phyloP scores from a whole-genome alignment of 2,888 invertebrate genomes.

The Pilophorus perplexus region DNA sequence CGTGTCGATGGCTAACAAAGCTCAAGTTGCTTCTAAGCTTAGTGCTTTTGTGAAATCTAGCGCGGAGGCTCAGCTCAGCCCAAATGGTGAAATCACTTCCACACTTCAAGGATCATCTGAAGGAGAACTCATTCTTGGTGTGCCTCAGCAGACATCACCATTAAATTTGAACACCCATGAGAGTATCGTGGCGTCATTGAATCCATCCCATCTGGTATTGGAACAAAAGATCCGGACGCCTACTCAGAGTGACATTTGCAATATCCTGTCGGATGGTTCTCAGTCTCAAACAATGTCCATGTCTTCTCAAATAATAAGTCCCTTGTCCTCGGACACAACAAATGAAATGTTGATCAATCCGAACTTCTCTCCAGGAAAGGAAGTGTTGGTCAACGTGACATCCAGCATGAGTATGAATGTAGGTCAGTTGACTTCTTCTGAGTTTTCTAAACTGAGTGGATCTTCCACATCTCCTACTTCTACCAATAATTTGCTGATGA shows the following conservation, averaged over 20 bases:
- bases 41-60: conserved; percentile 63
- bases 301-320: conserved; percentile 12
- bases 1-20: conserved; percentile 27
- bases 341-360: not conserved
- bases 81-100: not conserved
- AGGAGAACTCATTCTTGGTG: conserved; percentile 11
- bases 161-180: conserved; percentile 30
- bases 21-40: conserved; percentile 54
- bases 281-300: conserved; percentile 1
- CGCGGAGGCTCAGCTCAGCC: conserved; percentile 56
- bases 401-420: conserved; percentile 15
- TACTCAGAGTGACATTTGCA: not conserved
- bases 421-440: conserved; percentile 1
- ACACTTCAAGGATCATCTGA: not conserved
- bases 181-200: not conserved
- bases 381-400: conserved; percentile 7
- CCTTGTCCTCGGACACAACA: not conserved
- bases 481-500: conserved; percentile 20
- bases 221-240: conserved; percentile 14
- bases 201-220: conserved; percentile 3
- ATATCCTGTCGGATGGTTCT: conserved; percentile 1
- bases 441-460: not conserved
- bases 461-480: not conserved
- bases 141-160: conserved; percentile 19
- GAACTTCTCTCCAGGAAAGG: conserved; percentile 16